Conservation (phyloP, 35 echinoderm and acorn worm species). For the Apostichopus californicus region DNA sequence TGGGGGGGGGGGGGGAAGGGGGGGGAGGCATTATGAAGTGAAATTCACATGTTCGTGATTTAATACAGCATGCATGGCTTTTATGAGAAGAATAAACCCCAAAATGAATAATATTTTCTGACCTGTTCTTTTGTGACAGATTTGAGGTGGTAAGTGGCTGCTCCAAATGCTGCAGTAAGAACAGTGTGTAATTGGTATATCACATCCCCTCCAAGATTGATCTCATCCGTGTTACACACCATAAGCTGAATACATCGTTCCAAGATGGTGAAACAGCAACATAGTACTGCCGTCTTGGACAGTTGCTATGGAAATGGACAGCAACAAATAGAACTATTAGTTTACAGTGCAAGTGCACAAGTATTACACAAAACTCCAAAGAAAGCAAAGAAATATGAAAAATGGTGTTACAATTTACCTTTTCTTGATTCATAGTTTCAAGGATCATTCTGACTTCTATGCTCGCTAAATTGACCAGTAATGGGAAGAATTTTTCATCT, state of each 20-base stretch:
- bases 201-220: slow-evolving; percentile 66
- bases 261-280: slow-evolving; percentile 80
- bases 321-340: background rate
- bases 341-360: no score
- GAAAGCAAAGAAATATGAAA: no score
- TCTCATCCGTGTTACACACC: slow-evolving; percentile 67
- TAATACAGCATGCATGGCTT: no score
- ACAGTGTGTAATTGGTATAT: slow-evolving; percentile 80
- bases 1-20: no score
- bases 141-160: slow-evolving; percentile 74
- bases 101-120: background rate
- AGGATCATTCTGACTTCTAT: slow-evolving; percentile 89
- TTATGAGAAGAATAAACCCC: background rate
- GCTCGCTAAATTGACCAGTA: slow-evolving; percentile 79
- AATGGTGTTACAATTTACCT: slow-evolving; percentile 25
- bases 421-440: slow-evolving; percentile 65
- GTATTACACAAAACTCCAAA: no score
- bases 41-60: no score
- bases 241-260: slow-evolving; percentile 72
- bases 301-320: slow-evolving; percentile 49
- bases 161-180: slow-evolving; percentile 86
- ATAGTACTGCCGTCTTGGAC: slow-evolving; percentile 72
- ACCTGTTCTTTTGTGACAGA: slow-evolving; percentile 34
- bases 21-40: no score
- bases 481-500: slow-evolving; percentile 77